These are phyloP conservation scores for Sycophaga agraensis DNA, from an alignment of 1,140 invertebrate genomes.

Conservation along the genomic window DNA sequence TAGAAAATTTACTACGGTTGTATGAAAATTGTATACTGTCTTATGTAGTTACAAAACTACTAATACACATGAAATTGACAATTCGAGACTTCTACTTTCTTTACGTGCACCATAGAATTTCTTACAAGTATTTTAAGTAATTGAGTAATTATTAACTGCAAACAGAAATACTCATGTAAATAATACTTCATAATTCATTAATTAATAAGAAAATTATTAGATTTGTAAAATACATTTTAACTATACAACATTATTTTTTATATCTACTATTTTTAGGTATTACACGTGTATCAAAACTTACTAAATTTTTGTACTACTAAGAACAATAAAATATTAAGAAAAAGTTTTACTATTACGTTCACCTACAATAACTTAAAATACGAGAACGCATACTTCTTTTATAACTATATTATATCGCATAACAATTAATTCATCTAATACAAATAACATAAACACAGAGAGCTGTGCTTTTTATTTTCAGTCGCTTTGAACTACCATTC, in stretches of 20 bases:
- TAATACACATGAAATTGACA: slow-evolving; percentile 16
- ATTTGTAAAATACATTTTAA: neutral
- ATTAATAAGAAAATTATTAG: neutral
- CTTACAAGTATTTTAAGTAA: neutral
- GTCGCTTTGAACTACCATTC: neutral
- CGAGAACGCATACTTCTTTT: too few relatives aligned
- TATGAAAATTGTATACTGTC: slow-evolving; percentile 3
- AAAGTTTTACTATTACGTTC: too few relatives aligned
- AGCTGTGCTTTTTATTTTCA: neutral
- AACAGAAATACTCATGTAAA: too few relatives aligned
- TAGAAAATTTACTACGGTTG: too few relatives aligned
- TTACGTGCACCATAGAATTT: neutral
- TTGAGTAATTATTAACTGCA: neutral
- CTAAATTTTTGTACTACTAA: too few relatives aligned
- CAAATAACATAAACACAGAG: slow-evolving; percentile 12
- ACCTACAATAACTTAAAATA: too few relatives aligned
- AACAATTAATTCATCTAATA: slow-evolving; percentile 4
- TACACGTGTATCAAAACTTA: too few relatives aligned
- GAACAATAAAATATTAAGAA: too few relatives aligned
- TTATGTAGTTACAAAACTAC: neutral
- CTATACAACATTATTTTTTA: too few relatives aligned
- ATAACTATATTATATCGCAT: neutral
- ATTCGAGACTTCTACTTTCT: neutral
- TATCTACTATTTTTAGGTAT: too few relatives aligned
- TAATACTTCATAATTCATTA: too few relatives aligned